Evolutionary conservation across 1,140 invertebrate species (phyloP).

Genomic region (Adoxophyes honmai): DNA sequence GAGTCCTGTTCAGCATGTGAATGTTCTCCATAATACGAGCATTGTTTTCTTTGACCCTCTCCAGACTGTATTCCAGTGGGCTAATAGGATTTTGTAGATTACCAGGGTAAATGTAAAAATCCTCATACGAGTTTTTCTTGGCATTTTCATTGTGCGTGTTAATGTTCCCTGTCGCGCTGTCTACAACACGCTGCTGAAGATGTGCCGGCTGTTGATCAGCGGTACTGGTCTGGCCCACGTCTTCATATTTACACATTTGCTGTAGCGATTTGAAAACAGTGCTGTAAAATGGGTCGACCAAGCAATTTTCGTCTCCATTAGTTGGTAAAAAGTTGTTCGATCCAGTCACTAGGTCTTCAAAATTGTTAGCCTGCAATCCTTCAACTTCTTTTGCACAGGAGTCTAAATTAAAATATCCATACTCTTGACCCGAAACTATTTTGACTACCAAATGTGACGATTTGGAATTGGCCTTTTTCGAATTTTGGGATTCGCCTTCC

Average conservation of each 20-base stretch:
- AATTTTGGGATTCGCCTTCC: constrained; percentile 39
- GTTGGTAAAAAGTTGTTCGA: background rate
- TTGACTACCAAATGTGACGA: constrained; percentile 54
- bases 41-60: constrained; percentile 71
- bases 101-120: constrained; percentile 6
- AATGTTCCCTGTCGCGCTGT: background rate
- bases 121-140: constrained; percentile 7
- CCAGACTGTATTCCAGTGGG: constrained; percentile 63
- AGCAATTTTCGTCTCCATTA: background rate
- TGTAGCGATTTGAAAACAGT: no score
- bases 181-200: background rate
- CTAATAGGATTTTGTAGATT: constrained; percentile 26
- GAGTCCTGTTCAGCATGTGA: constrained; percentile 62
- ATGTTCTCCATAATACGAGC: constrained; percentile 71
- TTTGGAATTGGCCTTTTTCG: constrained; percentile 45
- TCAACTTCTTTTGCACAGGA: constrained; percentile 43
- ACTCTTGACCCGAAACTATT: constrained; percentile 44
- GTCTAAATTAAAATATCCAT: constrained; percentile 51
- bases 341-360: background rate
- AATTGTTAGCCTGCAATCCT: constrained; percentile 15
- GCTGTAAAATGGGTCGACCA: no score
- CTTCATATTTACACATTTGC: no score
- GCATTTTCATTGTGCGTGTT: background rate
- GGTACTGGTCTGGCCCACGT: no score
- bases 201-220: background rate